Evolutionary conservation across 2,797 vertebrate genomes (phyloP).

Genomic region (Botia kubotai): DNA sequence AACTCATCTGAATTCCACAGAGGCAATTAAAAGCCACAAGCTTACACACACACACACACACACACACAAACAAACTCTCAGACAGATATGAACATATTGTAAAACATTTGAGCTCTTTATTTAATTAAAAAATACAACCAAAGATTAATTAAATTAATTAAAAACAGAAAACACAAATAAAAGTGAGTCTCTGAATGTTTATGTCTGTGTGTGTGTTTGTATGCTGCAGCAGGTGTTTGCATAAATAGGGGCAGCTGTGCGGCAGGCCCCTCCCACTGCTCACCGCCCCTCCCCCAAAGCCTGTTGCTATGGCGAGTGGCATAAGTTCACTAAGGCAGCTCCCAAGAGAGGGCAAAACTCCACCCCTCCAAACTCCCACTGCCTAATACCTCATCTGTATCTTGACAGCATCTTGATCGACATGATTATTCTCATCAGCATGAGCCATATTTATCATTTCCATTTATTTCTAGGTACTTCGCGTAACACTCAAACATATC

Average conservation of each 20-base stretch:
- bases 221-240: conserved; percentile 59
- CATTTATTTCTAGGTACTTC: neutral
- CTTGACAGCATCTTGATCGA: conserved; percentile 18
- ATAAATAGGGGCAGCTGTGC: conserved; percentile 58
- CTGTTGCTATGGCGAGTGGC: conserved; percentile 64
- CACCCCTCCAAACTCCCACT: conserved; percentile 40
- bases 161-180: conserved; percentile 7
- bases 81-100: neutral
- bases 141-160: neutral
- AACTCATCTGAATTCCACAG: conserved; percentile 41
- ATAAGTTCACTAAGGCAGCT: conserved; percentile 57
- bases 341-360: conserved; percentile 51
- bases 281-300: conserved; percentile 33
- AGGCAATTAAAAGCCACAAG: conserved; percentile 22
- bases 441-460: conserved; percentile 14
- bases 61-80: neutral
- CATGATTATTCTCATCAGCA: conserved; percentile 9
- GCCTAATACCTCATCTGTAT: conserved; percentile 19
- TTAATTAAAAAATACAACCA: neutral
- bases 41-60: conserved; percentile 13
- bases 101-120: neutral
- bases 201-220: conserved; percentile 3
- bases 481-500: neutral
- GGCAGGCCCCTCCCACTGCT: conserved; percentile 42
- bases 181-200: neutral